These are phyloP conservation scores for Thomomys bottae DNA, from an alignment of 2,113 vertebrate genomes.

Conservation along the genomic window DNA sequence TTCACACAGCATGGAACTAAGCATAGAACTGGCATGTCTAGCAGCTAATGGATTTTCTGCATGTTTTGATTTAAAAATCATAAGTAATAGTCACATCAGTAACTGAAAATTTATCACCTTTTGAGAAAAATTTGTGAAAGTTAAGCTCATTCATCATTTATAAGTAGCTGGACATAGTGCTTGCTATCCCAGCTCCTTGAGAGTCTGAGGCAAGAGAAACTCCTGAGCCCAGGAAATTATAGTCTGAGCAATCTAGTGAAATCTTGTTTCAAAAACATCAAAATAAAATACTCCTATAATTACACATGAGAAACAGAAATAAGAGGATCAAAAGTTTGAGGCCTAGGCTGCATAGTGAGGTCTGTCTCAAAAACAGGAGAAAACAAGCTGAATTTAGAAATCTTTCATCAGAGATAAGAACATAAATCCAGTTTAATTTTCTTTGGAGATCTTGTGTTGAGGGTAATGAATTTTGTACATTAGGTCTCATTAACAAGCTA, in stretches of 20 bases:
- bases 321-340: background rate
- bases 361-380: background rate
- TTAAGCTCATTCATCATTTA: conserved; percentile 27
- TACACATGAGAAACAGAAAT: background rate
- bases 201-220: background rate
- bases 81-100: conserved; percentile 47
- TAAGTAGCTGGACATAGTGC: background rate
- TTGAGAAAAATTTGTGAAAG: conserved; percentile 13
- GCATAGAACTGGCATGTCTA: background rate
- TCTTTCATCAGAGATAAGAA: background rate
- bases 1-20: conserved; percentile 36
- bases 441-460: background rate
- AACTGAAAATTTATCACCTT: conserved; percentile 35
- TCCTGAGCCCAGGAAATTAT: background rate
- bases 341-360: background rate
- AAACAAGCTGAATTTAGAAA: conserved; percentile 39
- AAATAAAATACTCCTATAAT: background rate
- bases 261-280: background rate
- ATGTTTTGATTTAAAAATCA: conserved; percentile 55
- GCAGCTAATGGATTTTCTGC: conserved; percentile 47
- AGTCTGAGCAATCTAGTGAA: background rate
- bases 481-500: conserved; percentile 7
- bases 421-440: conserved; percentile 34
- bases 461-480: conserved; percentile 15
- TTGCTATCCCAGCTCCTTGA: background rate